Percentiles rank a stretch among this genome's conserved stretches.
Evolutionary conservation across 64 coral and sea anemone genomes (phyloP).

Genomic region (Stichodactyla helianthus): DNA sequence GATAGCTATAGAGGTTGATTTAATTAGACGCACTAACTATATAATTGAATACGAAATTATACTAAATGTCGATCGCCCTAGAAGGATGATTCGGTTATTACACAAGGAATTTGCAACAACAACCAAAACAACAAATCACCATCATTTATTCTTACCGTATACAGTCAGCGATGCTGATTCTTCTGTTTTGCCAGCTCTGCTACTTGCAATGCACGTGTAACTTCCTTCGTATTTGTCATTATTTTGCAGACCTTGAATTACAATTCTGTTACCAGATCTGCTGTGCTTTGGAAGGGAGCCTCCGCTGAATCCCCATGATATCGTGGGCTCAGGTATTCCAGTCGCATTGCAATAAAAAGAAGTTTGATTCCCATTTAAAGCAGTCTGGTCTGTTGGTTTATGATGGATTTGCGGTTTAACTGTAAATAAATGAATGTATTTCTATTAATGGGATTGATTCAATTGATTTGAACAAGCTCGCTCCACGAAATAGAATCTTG

Average conservation of each 20-base stretch:
- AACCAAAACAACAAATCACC: too few relatives aligned
- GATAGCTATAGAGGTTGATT: too few relatives aligned
- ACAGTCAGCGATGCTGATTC: neutral
- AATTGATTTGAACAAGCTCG: too few relatives aligned
- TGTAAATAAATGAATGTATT: neutral
- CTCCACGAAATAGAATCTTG: too few relatives aligned
- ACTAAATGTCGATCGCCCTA: too few relatives aligned
- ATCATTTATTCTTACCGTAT: neutral
- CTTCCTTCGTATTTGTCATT: neutral
- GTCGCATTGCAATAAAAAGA: conserved; percentile 19
- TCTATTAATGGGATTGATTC: too few relatives aligned
- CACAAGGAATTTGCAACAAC: too few relatives aligned
- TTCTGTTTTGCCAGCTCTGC: neutral
- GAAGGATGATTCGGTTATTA: too few relatives aligned
- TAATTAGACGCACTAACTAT: too few relatives aligned
- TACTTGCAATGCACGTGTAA: conserved; percentile 22
- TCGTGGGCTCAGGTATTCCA: conserved; percentile 11
- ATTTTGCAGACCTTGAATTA: neutral
- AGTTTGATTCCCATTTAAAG: neutral
- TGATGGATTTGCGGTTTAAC: conserved; percentile 19
- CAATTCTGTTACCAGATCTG: neutral
- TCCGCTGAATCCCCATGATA: neutral
- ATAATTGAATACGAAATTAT: too few relatives aligned
- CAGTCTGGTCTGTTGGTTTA: neutral
- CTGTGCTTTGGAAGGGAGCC: neutral